These are phyloP conservation scores for Cylindroiulus punctatus DNA, from an alignment of 2,888 invertebrate genomes.

Conservation along the genomic window DNA sequence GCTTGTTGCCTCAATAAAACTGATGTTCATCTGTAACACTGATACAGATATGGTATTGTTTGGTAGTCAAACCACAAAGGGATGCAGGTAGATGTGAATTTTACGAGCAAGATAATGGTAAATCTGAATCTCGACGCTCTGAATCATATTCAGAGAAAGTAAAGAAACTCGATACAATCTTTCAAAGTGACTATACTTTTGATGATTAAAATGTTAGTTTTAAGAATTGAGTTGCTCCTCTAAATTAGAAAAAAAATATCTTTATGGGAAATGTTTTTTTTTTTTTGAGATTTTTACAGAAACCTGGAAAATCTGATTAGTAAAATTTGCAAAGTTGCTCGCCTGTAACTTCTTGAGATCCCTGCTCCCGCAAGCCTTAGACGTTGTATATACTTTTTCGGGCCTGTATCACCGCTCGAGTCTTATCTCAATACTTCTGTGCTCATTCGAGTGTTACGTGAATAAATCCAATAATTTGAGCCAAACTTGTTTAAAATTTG, in stretches of 20 bases:
- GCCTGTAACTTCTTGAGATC: neutral
- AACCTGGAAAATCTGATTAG: neutral
- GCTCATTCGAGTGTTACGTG: neutral
- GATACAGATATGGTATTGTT: neutral
- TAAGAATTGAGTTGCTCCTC: too few species aligned
- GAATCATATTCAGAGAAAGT: too few species aligned
- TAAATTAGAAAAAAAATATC: too few species aligned
- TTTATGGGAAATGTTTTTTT: too few species aligned
- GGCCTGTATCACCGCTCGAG: neutral
- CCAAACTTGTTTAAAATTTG: neutral
- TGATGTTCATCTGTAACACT: neutral
- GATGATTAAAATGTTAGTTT: too few species aligned
- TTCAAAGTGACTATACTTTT: too few species aligned
- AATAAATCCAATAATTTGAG: neutral
- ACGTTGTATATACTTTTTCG: neutral
- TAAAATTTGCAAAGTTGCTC: neutral
- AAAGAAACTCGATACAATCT: too few species aligned
- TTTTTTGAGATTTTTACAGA: too few species aligned
- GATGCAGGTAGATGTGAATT: too few species aligned
- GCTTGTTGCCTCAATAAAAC: neutral
- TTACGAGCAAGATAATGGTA: too few species aligned
- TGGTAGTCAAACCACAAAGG: neutral
- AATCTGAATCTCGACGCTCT: too few species aligned
- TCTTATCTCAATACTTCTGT: neutral
- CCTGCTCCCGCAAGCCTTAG: neutral